Evolutionary conservation across 2,113 vertebrate genomes (phyloP), one percentile per base, ranked within the genome.

Genomic region (Brachionichthys hirsutus): DNA sequence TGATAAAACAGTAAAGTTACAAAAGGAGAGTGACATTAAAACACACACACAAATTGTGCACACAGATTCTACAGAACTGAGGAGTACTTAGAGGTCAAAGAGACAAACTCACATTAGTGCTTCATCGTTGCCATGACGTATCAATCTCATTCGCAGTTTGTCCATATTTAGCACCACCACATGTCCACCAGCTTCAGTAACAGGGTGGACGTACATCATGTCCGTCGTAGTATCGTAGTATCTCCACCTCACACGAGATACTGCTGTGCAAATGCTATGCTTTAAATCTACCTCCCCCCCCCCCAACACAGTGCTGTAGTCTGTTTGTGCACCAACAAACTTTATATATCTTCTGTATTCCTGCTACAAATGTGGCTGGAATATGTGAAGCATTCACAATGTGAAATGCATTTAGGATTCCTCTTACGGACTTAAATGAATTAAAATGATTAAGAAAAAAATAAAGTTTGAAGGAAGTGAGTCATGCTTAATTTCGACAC

Each of bases 191-290:
- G 70, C 51, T 47, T 73, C 34, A 65, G 36, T 49, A 53, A 48
- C 44, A 80, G 68, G 38, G 38, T 56, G 58, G 65, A 53, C 72
- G 42, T 44, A 70, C 48, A 75, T 49, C 34, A 53, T 66, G 41
- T 70, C 60, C 51, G 16, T 30, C 24, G 24, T 35, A 45, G 67
- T 58, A 73, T 30, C 24, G 24, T 35, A 45, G 67, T 58, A 73
- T 63, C 67, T 61, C 75, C 54, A 63, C 66, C 38, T 78, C 52
- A 58, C 16, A 54, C n/a, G 50, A 81, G 78, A 84, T 70, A 78
- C 48, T 43, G 68, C 4, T 81, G 86, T 88, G 86, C 86, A 86
- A 88, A 86, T 67, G 40, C 54, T 69, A 72, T 80, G 78, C 78
- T 68, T 84, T 70, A 43, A 69, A 62, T 55, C 58, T 54, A 63